Evolutionary conservation across 2,113 vertebrate genomes (phyloP).

Genomic region (Grammomys dolichurus): DNA sequence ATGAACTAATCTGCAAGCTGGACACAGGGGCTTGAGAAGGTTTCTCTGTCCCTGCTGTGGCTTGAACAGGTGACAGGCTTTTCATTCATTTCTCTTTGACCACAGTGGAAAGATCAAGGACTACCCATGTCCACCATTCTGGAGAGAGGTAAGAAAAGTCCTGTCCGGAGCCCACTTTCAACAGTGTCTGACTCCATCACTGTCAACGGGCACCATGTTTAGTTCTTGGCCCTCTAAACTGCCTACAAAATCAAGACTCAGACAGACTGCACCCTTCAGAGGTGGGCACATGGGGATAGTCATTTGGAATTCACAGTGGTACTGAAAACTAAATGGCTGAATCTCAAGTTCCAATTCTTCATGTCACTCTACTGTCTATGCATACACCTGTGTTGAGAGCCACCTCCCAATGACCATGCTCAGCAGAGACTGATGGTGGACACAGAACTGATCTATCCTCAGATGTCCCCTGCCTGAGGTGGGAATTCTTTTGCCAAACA

Average conservation of each 20-base stretch:
- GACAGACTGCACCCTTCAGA: conserved; percentile 30
- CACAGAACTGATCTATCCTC: conserved; percentile 43
- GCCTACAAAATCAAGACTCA: conserved; percentile 34
- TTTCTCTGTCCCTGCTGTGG: background rate
- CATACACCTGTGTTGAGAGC: background rate
- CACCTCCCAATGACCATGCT: conserved; percentile 59
- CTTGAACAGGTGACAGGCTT: background rate
- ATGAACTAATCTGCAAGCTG: background rate
- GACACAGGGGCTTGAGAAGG: background rate
- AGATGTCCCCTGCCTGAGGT: conserved; percentile 56
- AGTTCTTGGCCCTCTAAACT: background rate
- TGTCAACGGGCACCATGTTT: background rate
- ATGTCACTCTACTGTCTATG: conserved; percentile 62
- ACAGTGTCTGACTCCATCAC: background rate
- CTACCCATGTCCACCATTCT: background rate
- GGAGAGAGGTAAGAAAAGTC: background rate
- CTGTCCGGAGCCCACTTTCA: background rate
- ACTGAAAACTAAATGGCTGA: conserved; percentile 69
- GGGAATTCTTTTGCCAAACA: conserved; percentile 61
- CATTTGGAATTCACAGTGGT: conserved; percentile 54
- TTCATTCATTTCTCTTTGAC: background rate
- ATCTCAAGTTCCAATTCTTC: conserved; percentile 69
- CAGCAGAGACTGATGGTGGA: conserved; percentile 67
- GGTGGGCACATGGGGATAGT: conserved; percentile 4
- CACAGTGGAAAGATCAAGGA: background rate